Conservation (phyloP, 2,888 invertebrate genomes). For the Sarcophaga rosellei region DNA sequence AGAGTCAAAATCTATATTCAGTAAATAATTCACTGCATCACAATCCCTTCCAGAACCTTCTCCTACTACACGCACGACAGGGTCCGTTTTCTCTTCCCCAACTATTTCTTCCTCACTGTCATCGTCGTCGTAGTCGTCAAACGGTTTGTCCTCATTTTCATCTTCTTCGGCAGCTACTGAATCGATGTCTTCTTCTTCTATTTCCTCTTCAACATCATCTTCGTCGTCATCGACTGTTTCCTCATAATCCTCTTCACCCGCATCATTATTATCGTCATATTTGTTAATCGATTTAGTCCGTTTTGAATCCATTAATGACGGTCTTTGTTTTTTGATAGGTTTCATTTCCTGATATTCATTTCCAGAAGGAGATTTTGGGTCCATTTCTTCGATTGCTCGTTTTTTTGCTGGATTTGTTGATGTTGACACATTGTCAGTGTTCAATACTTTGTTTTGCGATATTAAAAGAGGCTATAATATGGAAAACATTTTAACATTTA, state of each 20-base stretch:
- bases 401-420: conserved; percentile 72
- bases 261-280: conserved; percentile 77
- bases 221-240: conserved; percentile 73
- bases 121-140: conserved; percentile 75
- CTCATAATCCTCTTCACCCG: conserved; percentile 72
- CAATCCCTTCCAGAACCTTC: conserved; percentile 87
- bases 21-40: conserved; percentile 80
- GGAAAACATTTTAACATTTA: conserved; percentile 25
- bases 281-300: conserved; percentile 77
- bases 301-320: conserved; percentile 77
- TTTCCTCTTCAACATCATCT: conserved; percentile 71
- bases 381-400: conserved; percentile 73
- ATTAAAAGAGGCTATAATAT: conserved; percentile 76
- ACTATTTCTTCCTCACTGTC: conserved; percentile 78
- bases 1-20: conserved; percentile 13
- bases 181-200: conserved; percentile 76
- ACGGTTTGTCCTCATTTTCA: conserved; percentile 74
- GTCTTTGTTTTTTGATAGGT: conserved; percentile 75
- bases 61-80: conserved; percentile 86
- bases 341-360: conserved; percentile 41
- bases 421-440: conserved; percentile 35
- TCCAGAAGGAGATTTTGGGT: conserved; percentile 69
- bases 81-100: conserved; percentile 88
- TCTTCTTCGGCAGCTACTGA: conserved; percentile 78
- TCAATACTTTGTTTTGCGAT: conserved; percentile 75